Conservation (phyloP, 2,888 invertebrate species). For the Itoplectis maculator region DNA sequence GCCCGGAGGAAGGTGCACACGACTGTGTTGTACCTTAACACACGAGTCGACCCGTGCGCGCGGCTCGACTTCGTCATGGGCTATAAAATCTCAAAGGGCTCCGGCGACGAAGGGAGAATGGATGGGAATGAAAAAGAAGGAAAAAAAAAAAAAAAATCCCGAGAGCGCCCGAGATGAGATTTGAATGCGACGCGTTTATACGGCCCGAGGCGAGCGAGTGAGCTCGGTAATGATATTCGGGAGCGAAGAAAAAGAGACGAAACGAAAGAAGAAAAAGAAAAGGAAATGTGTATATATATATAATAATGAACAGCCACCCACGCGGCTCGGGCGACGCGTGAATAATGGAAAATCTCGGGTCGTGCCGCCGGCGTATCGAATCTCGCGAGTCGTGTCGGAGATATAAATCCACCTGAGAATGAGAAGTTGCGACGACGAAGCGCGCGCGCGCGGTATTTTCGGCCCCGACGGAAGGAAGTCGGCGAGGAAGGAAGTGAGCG, state of each 20-base stretch:
- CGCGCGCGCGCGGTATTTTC: background rate
- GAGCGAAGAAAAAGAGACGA: slow-evolving; percentile 8
- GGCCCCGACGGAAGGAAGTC: slow-evolving; percentile 53
- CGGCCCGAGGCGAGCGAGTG: slow-evolving; percentile 32
- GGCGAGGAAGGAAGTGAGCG: slow-evolving; percentile 59
- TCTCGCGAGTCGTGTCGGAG: background rate
- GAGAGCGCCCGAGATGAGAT: slow-evolving; percentile 38
- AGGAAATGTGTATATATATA: too few species aligned
- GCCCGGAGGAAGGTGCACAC: background rate
- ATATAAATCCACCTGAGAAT: slow-evolving; percentile 25
- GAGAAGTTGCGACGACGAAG: background rate
- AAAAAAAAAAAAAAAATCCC: too few species aligned
- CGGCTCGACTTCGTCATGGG: slow-evolving; percentile 56
- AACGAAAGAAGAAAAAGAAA: background rate
- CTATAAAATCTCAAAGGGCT: slow-evolving; percentile 56
- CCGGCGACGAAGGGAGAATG: slow-evolving; percentile 34
- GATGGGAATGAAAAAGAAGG: too few species aligned
- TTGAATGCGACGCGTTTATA: slow-evolving; percentile 30
- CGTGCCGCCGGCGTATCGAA: slow-evolving; percentile 19
- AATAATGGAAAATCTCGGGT: slow-evolving; percentile 24
- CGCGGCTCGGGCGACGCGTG: background rate
- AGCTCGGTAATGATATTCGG: slow-evolving; percentile 36
- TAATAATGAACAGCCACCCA: slow-evolving; percentile 44
- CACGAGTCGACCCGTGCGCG: too few species aligned
- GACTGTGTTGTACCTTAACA: too few species aligned